Evolutionary conservation across 2,888 invertebrate genomes (phyloP), one percentile per base, ranked within the genome.

Genomic region (Lycophotia porphyrea): DNA sequence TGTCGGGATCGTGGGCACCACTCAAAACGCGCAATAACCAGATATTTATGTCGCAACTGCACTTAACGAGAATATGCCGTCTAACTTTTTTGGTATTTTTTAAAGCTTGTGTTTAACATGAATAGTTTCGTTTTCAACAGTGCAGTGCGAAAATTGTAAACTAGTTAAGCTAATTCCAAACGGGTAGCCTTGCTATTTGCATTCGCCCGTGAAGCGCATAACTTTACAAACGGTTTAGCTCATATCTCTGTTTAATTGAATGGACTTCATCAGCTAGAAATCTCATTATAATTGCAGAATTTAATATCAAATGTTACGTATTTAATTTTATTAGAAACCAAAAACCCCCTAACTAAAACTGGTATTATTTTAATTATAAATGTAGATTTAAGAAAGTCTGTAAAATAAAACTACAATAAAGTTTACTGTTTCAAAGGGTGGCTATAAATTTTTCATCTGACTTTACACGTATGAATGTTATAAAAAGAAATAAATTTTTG

Each of bases 21-120:
- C 94, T 94, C 92, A 89, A 92, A 89, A 88, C 90, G 86, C 88
- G 91, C 89, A 90, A 92, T 94, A 93, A 94, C 94, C 91, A 92
- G 91, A 92, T 92, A 92, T 94, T 93, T 94, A 92, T 93, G 88
- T 87, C 86, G 69, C 87, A 78, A 87, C 85, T 88, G 87, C 88
- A 89, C 86, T 89, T 89, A 89, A 88, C 88, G 87, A 87, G 83
- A 86, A 84, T 85, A 86, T 81, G 81, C 82, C 80, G 79, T 78
- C 80, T 84, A 80, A 80, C 82, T 65, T 58, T 79, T 67, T 84
- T 70, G 24, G 5, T 52, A 11, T 49, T 65, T 65, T 55, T 34
- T 24, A 34, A 58, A 31, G 31, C 9, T 49, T 42, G 4, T 52
- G 36, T 61, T 77, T 65, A 31, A 39, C 47, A 64, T 67, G 34